A percentile compares a stretch with the other conserved stretches of the same genome.
phyloP scores from a whole-genome alignment of 2,888 invertebrate genomes.

The Ichneumoninae sp. region DNA sequence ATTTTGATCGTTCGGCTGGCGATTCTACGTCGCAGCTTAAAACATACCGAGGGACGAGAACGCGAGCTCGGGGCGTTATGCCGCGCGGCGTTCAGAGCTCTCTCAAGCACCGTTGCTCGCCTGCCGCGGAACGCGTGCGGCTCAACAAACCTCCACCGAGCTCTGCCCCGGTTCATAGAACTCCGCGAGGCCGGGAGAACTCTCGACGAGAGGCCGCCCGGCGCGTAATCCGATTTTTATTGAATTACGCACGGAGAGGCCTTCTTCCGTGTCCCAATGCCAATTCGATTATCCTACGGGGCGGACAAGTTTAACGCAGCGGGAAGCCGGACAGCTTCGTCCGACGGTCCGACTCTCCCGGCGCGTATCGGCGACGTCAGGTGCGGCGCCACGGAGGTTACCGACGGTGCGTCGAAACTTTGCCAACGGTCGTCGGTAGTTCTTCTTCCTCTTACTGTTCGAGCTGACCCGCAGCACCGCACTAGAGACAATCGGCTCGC shows the following conservation, averaged over 20 bases:
- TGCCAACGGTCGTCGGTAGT: background rate
- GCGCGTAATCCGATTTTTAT: slow-evolving; percentile 60
- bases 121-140: slow-evolving; percentile 17
- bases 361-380: background rate
- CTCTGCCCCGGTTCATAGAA: slow-evolving; percentile 58
- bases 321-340: slow-evolving; percentile 1
- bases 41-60: slow-evolving; percentile 15
- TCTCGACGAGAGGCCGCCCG: background rate
- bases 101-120: slow-evolving; percentile 34
- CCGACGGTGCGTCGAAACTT: background rate
- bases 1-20: background rate
- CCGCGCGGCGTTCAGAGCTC: slow-evolving; percentile 48
- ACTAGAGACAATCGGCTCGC: no score
- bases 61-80: slow-evolving; percentile 14
- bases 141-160: slow-evolving; percentile 47
- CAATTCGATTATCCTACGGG: background rate
- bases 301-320: background rate
- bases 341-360: background rate
- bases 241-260: slow-evolving; percentile 38
- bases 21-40: background rate
- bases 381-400: background rate
- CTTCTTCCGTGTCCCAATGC: background rate
- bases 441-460: no score
- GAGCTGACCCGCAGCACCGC: no score
- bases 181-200: slow-evolving; percentile 16